Evolutionary conservation across 2,113 vertebrate species (phyloP), one percentile per base, ranked within the genome.

Genomic region (Tichodroma muraria): DNA sequence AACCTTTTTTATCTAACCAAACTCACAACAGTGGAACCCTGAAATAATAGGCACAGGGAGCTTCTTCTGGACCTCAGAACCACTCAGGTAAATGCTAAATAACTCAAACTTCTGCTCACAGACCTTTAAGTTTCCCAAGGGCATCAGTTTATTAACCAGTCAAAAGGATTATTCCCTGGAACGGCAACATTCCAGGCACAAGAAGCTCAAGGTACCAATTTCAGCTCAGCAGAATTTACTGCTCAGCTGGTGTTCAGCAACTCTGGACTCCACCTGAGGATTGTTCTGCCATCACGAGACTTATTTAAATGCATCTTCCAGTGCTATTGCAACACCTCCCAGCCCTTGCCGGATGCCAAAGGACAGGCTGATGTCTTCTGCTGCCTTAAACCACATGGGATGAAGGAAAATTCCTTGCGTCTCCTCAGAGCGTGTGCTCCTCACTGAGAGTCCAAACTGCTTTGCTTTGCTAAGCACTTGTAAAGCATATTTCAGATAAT

Each of bases 401-500:
- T 24, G 73, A 91, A 89, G 14, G 86, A 82, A 56, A 90, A 92
- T 61, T 68, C 77, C 80, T 23, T 31, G n/a, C 57, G 54, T 31
- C 81, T 85, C 85, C 85, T 90, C 38, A 7, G 50, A 93, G 59
- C 0, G 2, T 33, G 38, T 16, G 44, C 77, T 88, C 72, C 75
- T 81, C 38, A 53, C 88, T 33, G 57, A 49, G 63, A 33, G 38
- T 49, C 56, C n/a, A 19, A 35, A 52, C 77, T 28, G 23, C 16
- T 77, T 50, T 63, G 78, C 77, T 91, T 89, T 85, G 91, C 96
- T 95, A 92, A 95, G 84, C 37, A 53, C 79, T 90, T 69, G 54
- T 35, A 82, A 82, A 77, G 87, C 86, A 33, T 38, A 89, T 85
- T 96, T 96, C 77, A 71, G 96, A 90, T 95, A 93, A 97, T 96